Conservation (phyloP, 2,113 vertebrate genomes). For the Bagarius yarrelli region DNA sequence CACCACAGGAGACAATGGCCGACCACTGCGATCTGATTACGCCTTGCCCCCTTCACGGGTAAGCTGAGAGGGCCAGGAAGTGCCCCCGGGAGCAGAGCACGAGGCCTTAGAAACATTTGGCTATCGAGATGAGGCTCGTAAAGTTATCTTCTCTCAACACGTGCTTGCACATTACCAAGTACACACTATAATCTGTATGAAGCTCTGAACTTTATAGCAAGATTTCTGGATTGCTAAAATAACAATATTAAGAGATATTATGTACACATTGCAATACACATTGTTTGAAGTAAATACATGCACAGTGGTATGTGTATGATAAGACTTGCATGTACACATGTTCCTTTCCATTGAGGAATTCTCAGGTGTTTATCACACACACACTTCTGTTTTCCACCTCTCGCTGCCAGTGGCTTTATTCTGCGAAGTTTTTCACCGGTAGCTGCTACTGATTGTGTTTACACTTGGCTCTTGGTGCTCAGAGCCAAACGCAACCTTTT, state of each 20-base stretch:
- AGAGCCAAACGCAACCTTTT: constrained; percentile 33
- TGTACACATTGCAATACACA: too few relatives aligned
- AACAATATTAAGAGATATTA: neutral
- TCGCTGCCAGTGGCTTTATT: constrained; percentile 34
- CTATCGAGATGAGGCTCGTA: constrained; percentile 50
- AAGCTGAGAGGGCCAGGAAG: constrained; percentile 65
- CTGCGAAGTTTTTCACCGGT: constrained; percentile 30
- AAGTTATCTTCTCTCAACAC: constrained; percentile 53
- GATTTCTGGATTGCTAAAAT: neutral
- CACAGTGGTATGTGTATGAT: neutral
- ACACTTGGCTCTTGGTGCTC: constrained; percentile 2
- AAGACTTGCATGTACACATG: constrained; percentile 2
- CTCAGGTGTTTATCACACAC: constrained; percentile 41
- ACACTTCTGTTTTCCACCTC: constrained; percentile 46
- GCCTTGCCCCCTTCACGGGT: constrained; percentile 53
- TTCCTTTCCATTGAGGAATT: constrained; percentile 28
- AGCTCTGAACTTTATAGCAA: constrained; percentile 15
- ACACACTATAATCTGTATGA: constrained; percentile 13
- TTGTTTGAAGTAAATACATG: neutral
- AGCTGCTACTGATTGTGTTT: constrained; percentile 43
- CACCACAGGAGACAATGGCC: constrained; percentile 59
- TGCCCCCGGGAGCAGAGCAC: constrained; percentile 54
- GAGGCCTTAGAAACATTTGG: constrained; percentile 54
- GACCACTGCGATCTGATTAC: constrained; percentile 67
- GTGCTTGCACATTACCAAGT: constrained; percentile 30